Evolutionary conservation across 2,797 vertebrate species (phyloP), one percentile per base, ranked within the genome.

Genomic region (Tokudaia tokunoshimensis): DNA sequence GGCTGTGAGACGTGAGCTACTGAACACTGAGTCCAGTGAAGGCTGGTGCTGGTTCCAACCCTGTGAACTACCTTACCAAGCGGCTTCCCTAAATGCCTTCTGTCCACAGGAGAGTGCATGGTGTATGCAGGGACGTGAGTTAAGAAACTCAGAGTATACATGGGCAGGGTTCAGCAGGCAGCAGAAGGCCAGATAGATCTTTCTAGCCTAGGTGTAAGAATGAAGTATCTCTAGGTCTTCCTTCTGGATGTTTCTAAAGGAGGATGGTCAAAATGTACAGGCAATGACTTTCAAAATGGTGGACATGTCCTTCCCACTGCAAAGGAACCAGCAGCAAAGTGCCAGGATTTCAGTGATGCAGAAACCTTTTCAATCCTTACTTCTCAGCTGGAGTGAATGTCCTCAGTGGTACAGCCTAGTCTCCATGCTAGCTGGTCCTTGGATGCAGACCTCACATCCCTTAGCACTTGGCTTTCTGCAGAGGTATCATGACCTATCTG

Each of bases 111-210:
- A 34, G 55, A 24, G 10, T 13, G 8, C 11, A 17, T 17, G 17
- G 4, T 24, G 8, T n/a, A 31, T 44, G n/a, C n/a, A 3, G 9
- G 19, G 4, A 24, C 1, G 1, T 0, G 17, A 55, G 34, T 6
- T 15, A 34, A 82, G 83, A 61, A 4, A 55, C 3, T 4, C 7
- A 4, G 37, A 15, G 29, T 26, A 1, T 72, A 29, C 65, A 20
- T 47, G 50, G 76, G 26, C 34, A 81, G 24, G 59, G 3, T 11
- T 61, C 34, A 13, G 12, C 0, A 86, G 44, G 12, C 1, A 89
- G 37, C 47, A 78, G 44, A 96, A 52, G 12, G 2, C 44, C 74
- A 91, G 34, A 92, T 63, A 91, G 34, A 92, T 63, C 59, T 50
- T 20, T 24, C 79, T 11, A 20, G n/a, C 1, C 26, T 34, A 20